phyloP scores from a whole-genome alignment of 2,113 vertebrate species.

The Axis porcinus region DNA sequence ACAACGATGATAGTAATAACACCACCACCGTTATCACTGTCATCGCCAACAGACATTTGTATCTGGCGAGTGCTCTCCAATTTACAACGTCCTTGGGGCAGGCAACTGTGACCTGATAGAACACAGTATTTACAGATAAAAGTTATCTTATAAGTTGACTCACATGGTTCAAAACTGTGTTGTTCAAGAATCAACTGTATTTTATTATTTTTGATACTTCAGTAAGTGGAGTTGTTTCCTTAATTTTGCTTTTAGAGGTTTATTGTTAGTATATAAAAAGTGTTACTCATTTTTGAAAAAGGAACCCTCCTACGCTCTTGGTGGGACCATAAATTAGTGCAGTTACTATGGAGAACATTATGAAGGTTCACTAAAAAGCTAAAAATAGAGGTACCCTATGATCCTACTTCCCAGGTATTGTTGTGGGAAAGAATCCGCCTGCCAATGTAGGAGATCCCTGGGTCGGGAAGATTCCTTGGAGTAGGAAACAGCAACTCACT shows the following conservation, averaged over 20 bases:
- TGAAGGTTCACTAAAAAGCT: neutral
- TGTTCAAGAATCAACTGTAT: neutral
- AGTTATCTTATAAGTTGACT: neutral
- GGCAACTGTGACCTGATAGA: neutral
- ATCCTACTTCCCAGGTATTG: neutral
- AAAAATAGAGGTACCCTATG: neutral
- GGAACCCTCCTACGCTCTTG: neutral
- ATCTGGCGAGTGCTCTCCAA: neutral
- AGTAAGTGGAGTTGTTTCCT: neutral
- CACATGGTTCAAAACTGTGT: neutral
- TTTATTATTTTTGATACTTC: neutral
- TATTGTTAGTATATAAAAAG: neutral
- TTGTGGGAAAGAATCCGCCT: neutral
- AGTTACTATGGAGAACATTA: neutral
- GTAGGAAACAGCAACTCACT: neutral
- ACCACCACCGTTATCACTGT: fast-evolving
- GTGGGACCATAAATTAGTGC: neutral
- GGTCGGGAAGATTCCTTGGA: neutral
- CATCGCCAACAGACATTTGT: neutral
- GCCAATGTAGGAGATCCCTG: neutral
- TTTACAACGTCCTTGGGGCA: neutral
- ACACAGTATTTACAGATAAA: neutral
- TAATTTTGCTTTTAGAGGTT: neutral
- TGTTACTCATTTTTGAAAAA: neutral
- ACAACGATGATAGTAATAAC: neutral